A percentile compares a stretch with the other conserved stretches of the same genome.
These are phyloP conservation scores for Eucera pruinosa DNA, from an alignment of 2,888 invertebrate species.

Conservation along the genomic window DNA sequence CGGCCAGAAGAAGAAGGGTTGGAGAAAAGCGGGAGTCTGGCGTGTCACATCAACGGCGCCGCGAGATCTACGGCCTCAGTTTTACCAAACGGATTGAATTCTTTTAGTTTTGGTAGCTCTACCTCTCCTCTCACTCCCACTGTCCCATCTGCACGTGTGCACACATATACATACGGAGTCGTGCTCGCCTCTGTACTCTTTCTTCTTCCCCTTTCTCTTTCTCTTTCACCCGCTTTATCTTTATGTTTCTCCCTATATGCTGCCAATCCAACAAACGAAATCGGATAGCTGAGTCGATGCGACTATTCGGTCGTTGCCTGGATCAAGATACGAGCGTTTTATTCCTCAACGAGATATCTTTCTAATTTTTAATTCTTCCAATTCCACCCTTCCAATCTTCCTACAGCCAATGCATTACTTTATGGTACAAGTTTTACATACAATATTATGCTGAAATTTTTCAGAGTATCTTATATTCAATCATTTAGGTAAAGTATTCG, in stretches of 20 bases:
- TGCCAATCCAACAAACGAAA: slow-evolving; percentile 44
- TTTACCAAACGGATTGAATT: slow-evolving; percentile 71
- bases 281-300: slow-evolving; percentile 30
- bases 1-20: slow-evolving; percentile 61
- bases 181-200: background rate
- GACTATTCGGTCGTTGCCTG: slow-evolving; percentile 42
- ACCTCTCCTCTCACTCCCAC: slow-evolving; percentile 22
- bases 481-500: no score
- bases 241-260: slow-evolving; percentile 23
- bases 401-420: slow-evolving; percentile 4
- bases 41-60: slow-evolving; percentile 81
- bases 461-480: no score
- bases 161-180: background rate
- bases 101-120: slow-evolving; percentile 74
- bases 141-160: background rate
- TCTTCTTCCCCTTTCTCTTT: slow-evolving; percentile 2
- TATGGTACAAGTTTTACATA: background rate
- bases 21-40: slow-evolving; percentile 63
- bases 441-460: background rate
- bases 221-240: slow-evolving; percentile 25
- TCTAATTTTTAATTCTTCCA: slow-evolving; percentile 40
- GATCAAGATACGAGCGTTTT: slow-evolving; percentile 42
- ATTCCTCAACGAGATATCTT: slow-evolving; percentile 49
- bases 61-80: slow-evolving; percentile 80
- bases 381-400: slow-evolving; percentile 11